Percentiles rank a stretch among this genome's conserved stretches.
Conservation (phyloP, 2,888 invertebrate genomes). For the Drosophila subquinaria region DNA sequence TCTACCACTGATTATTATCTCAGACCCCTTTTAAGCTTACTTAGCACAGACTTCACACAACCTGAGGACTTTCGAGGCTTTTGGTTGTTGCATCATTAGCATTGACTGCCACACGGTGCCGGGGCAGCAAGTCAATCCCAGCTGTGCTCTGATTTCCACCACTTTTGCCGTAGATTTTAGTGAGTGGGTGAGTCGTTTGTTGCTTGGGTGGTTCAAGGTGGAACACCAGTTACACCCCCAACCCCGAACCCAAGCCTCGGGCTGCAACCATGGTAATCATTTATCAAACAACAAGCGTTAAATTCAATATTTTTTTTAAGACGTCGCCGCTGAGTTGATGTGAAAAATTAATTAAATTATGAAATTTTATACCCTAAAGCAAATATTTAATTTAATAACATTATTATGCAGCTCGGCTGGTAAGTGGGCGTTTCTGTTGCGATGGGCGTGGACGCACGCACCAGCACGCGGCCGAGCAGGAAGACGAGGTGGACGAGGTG, state of each 20-base stretch:
- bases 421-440: constrained; percentile 38
- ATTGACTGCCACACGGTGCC: constrained; percentile 23
- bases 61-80: constrained; percentile 6
- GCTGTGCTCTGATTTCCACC: constrained; percentile 45
- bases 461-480: constrained; percentile 50
- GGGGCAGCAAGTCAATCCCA: constrained; percentile 49
- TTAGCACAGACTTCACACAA: constrained; percentile 1
- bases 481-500: neutral
- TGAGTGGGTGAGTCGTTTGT: constrained; percentile 1
- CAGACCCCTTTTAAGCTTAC: neutral
- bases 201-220: constrained; percentile 16
- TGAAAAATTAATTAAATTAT: constrained; percentile 80
- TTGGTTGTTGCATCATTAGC: constrained; percentile 47
- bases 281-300: constrained; percentile 73
- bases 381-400: constrained; percentile 82
- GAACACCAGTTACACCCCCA: constrained; percentile 15
- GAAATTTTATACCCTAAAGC: constrained; percentile 79
- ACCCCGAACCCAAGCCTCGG: constrained; percentile 39
- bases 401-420: constrained; percentile 72
- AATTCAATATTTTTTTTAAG: constrained; percentile 73
- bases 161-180: constrained; percentile 1
- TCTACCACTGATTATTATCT: neutral
- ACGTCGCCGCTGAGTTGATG: constrained; percentile 51
- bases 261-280: constrained; percentile 73
- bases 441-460: constrained; percentile 57